Evolutionary conservation across 2,888 invertebrate species (phyloP).

Genomic region (Pammene aurita): DNA sequence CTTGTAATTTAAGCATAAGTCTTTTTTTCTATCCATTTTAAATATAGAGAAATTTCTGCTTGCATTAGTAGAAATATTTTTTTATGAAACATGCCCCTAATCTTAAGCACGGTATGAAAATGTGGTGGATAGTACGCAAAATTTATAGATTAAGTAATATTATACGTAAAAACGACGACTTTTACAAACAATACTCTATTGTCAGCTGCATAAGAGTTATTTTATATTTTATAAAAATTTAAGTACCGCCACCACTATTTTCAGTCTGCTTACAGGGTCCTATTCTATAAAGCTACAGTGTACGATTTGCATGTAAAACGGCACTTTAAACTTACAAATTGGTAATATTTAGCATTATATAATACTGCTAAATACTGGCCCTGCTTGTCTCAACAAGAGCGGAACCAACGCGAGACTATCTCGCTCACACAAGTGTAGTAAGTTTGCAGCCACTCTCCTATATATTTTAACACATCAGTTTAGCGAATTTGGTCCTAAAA

Average conservation of each 20-base stretch:
- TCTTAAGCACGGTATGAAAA: slow-evolving; percentile 4
- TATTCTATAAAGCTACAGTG: neutral
- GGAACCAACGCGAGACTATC: neutral
- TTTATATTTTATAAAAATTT: neutral
- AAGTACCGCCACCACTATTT: neutral
- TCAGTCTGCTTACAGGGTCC: neutral
- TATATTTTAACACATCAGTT: neutral
- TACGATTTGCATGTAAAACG: neutral
- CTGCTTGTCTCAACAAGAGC: neutral
- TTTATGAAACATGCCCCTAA: neutral
- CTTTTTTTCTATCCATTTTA: neutral
- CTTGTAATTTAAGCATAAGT: neutral
- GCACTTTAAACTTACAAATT: neutral
- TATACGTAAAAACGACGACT: neutral
- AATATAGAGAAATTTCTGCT: neutral
- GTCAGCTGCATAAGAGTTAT: slow-evolving; percentile 3
- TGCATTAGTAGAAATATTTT: neutral
- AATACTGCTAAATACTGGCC: neutral
- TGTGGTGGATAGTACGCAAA: neutral
- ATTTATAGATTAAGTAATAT: neutral
- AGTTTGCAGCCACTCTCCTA: neutral
- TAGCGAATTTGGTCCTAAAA: slow-evolving; percentile 7
- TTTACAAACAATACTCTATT: neutral
- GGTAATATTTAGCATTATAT: neutral
- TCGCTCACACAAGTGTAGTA: neutral